Percentiles rank a stretch among this genome's conserved stretches.
phyloP scores from a whole-genome alignment of 2,797 vertebrate genomes.

The Chrosomus eos region DNA sequence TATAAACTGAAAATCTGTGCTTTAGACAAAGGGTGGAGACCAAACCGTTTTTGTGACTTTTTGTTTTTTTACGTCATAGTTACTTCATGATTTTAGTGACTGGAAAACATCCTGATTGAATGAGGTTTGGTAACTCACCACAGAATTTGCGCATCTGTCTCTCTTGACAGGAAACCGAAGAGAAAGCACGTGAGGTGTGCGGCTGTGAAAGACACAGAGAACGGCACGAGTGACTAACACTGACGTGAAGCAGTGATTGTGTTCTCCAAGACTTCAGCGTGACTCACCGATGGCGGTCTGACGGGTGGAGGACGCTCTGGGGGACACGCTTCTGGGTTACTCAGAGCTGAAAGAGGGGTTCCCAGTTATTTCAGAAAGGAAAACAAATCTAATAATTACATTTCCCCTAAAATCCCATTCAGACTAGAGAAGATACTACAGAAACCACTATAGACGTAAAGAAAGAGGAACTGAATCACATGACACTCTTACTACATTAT shows the following conservation, averaged over 20 bases:
- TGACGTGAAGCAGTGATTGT: too few species aligned
- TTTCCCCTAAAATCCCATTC: background rate
- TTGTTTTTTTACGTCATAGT: too few species aligned
- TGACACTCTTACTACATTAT: background rate
- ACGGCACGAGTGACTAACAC: background rate
- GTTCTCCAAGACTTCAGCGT: background rate
- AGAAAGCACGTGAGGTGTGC: background rate
- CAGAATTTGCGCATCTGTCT: background rate
- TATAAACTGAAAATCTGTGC: too few species aligned
- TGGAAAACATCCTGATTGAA: too few species aligned
- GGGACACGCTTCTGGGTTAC: background rate
- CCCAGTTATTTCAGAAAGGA: background rate
- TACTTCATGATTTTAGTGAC: background rate
- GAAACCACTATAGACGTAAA: too few species aligned
- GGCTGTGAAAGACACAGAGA: background rate
- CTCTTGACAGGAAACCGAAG: background rate
- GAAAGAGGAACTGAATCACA: background rate
- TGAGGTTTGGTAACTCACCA: constrained; percentile 28
- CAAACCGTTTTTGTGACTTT: too few species aligned
- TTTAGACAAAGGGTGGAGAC: too few species aligned
- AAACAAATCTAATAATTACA: background rate
- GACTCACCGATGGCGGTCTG: background rate
- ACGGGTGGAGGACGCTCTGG: background rate
- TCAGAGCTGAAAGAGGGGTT: background rate
- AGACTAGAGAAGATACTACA: background rate